Base-by-base conservation (phyloP, 2,888 invertebrate species). In the Microctonus brassicae region DNA sequence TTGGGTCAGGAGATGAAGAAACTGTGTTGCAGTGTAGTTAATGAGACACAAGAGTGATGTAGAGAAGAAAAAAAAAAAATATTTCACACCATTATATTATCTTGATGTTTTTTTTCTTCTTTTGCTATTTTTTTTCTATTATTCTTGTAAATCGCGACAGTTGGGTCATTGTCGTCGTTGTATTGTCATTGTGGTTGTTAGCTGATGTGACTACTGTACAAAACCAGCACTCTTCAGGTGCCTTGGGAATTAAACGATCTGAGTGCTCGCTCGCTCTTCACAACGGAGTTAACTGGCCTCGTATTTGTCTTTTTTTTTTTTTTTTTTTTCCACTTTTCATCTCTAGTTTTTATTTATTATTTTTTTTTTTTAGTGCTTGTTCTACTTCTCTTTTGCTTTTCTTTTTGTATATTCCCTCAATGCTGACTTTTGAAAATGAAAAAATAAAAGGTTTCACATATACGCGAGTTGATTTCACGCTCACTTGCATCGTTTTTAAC, bases 21-120 rank as follows among this genome's bases (percentile, higher is more conserved):
- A 17, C 47, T 47, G 3, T 47, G 17, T 47, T 47, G 47, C 34
- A 58, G 52, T 42, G 58, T 36, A 64, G 67, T 57, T 39, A 42
- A 17, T 34, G 65, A 17, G 47, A 33, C n/a, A 39, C 61, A 34
- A 42, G 53, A 65, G 24, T 60, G 70, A 70, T 47, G 64, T 53
- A 71, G 47, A 47, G 5, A 5, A 17, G 17, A 20, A 47, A 47
- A 47, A 47, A 47, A 47, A 17, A 7, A 20, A 47, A 17, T 20
- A 7, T 9, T n/a, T 7, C 0, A 17, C 17, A 47, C n/a, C 17
- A n/a, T 47, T 47, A 9, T 42, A n/a, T 17, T 47, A n/a, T 39
- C 39, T n/a, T n/a, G 4, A 13, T 39, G 5, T n/a, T 47, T 34
- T 52, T 7, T 9, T 47, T 47, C 6, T 47, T 47, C 17, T 7